Evolutionary conservation across 2,797 vertebrate genomes (phyloP).

Genomic region (Lithobates pipiens): DNA sequence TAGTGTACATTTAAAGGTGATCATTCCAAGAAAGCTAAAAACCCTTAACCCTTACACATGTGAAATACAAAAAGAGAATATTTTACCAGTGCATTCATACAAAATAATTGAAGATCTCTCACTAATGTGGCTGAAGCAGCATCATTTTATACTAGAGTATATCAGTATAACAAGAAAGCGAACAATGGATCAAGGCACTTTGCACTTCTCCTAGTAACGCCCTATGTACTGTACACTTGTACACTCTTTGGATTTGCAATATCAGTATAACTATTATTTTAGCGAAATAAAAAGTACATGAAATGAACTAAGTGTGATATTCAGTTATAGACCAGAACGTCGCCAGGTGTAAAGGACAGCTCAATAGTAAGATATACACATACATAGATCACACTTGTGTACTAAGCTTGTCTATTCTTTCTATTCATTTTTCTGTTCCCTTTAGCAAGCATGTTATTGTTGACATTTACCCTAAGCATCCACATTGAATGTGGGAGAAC

Average conservation of each 20-base stretch:
- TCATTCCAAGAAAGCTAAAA: too few relatives aligned
- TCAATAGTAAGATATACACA: not conserved
- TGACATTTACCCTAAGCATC: slow-evolving; percentile 42
- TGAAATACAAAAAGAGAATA: not conserved
- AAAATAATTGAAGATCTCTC: too few relatives aligned
- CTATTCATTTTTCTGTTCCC: not conserved
- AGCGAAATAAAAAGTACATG: not conserved
- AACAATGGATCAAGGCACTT: too few relatives aligned
- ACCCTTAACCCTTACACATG: too few relatives aligned
- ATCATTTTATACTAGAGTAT: not conserved
- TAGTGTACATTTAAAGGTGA: too few relatives aligned
- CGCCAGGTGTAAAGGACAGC: not conserved
- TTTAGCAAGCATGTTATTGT: slow-evolving; percentile 19
- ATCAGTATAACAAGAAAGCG: too few relatives aligned
- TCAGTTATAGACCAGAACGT: not conserved
- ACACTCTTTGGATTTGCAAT: too few relatives aligned
- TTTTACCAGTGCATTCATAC: not conserved
- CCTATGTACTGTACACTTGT: too few relatives aligned
- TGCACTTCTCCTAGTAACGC: too few relatives aligned
- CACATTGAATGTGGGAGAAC: slow-evolving; percentile 15
- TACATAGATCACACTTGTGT: not conserved
- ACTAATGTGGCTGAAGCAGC: not conserved
- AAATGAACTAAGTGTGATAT: not conserved
- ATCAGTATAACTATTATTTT: not conserved
- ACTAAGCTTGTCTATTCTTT: not conserved